Evolutionary conservation across 2,888 invertebrate genomes (phyloP).

Genomic region (Cantharis rufa): DNA sequence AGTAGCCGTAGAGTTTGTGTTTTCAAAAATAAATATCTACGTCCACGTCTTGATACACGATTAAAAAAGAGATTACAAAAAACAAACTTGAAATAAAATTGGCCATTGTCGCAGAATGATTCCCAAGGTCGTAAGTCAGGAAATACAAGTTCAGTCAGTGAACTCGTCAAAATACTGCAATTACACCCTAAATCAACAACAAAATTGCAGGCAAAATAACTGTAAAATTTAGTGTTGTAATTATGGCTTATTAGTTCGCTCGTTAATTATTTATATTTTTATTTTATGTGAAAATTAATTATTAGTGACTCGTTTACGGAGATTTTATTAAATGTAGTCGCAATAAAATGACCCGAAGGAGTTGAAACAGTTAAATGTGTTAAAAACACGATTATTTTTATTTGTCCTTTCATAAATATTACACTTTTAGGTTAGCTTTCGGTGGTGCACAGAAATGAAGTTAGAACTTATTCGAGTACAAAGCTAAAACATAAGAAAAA

Average conservation of each 20-base stretch:
- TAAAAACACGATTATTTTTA: no score
- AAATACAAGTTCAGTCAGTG: conserved; percentile 1
- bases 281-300: not conserved
- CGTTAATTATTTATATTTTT: not conserved
- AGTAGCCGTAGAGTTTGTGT: not conserved
- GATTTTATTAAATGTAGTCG: not conserved
- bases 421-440: not conserved
- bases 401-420: not conserved
- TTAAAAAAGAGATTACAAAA: not conserved
- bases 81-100: not conserved
- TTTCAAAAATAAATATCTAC: not conserved
- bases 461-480: not conserved
- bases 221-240: not conserved
- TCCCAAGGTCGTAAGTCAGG: not conserved
- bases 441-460: not conserved
- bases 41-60: not conserved
- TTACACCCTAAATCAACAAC: not conserved
- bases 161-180: conserved; percentile 4
- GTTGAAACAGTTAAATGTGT: not conserved
- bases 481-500: not conserved
- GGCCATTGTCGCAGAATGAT: not conserved
- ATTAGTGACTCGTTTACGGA: not conserved
- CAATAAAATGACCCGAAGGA: not conserved
- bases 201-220: not conserved
- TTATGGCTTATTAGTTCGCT: not conserved